Conservation (phyloP, 2,797 vertebrate genomes). For the Silurus lanzhouensis region DNA sequence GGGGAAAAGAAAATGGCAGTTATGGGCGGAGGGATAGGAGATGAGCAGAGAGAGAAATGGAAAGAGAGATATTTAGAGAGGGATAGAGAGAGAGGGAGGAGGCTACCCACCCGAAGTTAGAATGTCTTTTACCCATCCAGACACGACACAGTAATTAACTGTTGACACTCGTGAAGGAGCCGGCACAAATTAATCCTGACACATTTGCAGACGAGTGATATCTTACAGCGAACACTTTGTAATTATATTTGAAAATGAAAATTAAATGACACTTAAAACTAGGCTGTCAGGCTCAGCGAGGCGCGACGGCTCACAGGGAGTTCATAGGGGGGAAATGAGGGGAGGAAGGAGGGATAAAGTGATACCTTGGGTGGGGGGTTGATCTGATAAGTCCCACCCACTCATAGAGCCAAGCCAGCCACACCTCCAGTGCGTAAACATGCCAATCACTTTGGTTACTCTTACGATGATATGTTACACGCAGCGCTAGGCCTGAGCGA, state of each 20-base stretch:
- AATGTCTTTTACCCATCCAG: slow-evolving; percentile 99
- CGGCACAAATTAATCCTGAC: slow-evolving; percentile 99
- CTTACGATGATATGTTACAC: not conserved
- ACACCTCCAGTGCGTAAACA: slow-evolving; percentile 59
- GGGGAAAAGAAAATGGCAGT: slow-evolving; percentile 80
- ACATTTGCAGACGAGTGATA: slow-evolving; percentile 99
- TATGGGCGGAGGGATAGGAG: slow-evolving; percentile 75
- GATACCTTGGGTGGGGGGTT: slow-evolving; percentile 43
- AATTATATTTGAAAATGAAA: slow-evolving; percentile 99
- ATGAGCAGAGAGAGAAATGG: slow-evolving; percentile 64
- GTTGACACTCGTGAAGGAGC: slow-evolving; percentile 99
- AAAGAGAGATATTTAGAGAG: slow-evolving; percentile 68
- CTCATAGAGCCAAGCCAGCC: slow-evolving; percentile 43
- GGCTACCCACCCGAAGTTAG: slow-evolving; percentile 81
- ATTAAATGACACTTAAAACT: slow-evolving; percentile 99
- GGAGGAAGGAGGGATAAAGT: slow-evolving; percentile 15
- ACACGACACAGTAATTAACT: slow-evolving; percentile 99
- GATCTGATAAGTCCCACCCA: slow-evolving; percentile 29
- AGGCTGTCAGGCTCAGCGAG: slow-evolving; percentile 99
- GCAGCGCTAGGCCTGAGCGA: not conserved
- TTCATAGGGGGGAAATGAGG: not conserved
- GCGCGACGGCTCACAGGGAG: slow-evolving; percentile 70
- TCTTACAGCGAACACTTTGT: slow-evolving; percentile 99
- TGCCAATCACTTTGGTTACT: slow-evolving; percentile 44
- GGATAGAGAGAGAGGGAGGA: slow-evolving; percentile 60